A percentile compares a stretch with the other conserved stretches of the same genome.
These are phyloP conservation scores for Zophobas morio DNA, from an alignment of 1,140 invertebrate species.

Conservation along the genomic window DNA sequence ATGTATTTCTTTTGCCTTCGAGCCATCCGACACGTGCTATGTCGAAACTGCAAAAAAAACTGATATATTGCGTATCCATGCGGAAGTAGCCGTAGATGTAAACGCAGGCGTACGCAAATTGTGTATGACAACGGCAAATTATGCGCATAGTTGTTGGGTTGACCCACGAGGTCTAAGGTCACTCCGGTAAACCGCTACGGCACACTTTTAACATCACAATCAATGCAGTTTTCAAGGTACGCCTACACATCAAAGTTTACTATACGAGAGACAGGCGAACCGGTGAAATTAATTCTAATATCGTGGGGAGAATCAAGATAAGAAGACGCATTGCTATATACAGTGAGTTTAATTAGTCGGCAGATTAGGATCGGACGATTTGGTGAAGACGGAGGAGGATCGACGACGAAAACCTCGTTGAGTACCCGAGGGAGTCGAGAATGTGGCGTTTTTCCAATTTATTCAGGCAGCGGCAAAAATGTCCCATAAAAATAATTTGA, in stretches of 20 bases:
- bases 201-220: conserved; percentile 43
- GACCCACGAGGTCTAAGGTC: conserved; percentile 20
- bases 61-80: conserved; percentile 33
- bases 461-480: conserved; percentile 48
- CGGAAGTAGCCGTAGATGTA: conserved; percentile 24
- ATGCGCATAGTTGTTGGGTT: conserved; percentile 38
- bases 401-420: neutral
- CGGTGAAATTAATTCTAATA: conserved; percentile 25
- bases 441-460: conserved; percentile 46
- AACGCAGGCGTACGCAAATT: conserved; percentile 33
- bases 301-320: conserved; percentile 14
- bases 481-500: conserved; percentile 56
- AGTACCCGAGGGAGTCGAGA: conserved; percentile 3
- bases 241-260: neutral
- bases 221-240: conserved; percentile 33
- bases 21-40: too few species aligned
- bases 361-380: conserved; percentile 6
- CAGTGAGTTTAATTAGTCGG: conserved; percentile 40
- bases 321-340: conserved; percentile 13
- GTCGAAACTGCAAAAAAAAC: neutral
- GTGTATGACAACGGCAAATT: conserved; percentile 37
- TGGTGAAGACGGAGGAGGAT: neutral
- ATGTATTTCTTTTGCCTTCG: too few species aligned
- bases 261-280: neutral
- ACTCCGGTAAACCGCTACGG: conserved; percentile 35